These are phyloP conservation scores for Barnardius zonarius DNA, from an alignment of 2,113 vertebrate genomes.

Conservation along the genomic window DNA sequence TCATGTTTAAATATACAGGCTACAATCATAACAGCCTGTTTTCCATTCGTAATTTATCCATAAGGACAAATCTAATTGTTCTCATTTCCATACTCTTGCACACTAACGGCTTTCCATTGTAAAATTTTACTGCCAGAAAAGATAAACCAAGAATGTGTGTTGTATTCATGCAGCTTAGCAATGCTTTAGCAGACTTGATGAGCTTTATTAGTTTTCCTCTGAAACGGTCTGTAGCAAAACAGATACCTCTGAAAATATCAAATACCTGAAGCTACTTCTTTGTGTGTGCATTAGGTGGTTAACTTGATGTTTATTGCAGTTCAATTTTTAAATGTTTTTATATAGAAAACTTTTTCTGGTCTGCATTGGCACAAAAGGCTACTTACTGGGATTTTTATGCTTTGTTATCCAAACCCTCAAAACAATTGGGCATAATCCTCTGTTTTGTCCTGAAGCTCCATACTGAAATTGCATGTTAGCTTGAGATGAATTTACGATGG, in stretches of 20 bases:
- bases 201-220: neutral
- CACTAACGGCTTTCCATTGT: neutral
- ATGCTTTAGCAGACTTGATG: neutral
- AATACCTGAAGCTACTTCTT: neutral
- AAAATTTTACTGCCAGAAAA: constrained; percentile 25
- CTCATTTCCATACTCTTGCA: neutral
- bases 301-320: neutral
- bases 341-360: neutral
- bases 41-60: neutral
- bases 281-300: neutral
- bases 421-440: constrained; percentile 3
- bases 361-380: neutral
- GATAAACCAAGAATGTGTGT: neutral
- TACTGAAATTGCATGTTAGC: neutral
- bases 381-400: neutral
- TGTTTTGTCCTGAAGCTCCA: neutral
- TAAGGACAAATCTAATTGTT: neutral
- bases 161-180: neutral
- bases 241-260: neutral
- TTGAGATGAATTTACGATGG: constrained; percentile 7
- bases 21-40: neutral
- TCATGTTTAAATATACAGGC: neutral
- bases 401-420: neutral
- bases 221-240: neutral
- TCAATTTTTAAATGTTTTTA: neutral